Percentiles rank a stretch among this genome's conserved stretches.
Conservation (phyloP, 2,113 vertebrate species). For the Caloenas nicobarica region DNA sequence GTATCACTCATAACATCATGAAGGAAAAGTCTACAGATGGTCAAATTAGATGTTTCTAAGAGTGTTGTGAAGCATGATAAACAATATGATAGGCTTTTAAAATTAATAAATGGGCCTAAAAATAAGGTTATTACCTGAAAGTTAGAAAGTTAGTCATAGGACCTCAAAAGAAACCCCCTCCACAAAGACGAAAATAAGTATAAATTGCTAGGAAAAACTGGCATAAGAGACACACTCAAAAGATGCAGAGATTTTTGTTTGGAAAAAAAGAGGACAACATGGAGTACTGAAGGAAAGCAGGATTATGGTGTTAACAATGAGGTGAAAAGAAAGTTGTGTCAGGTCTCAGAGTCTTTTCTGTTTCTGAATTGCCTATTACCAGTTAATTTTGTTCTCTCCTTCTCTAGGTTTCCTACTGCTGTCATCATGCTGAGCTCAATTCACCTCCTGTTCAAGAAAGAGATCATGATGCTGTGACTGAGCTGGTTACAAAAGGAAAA, state of each 20-base stretch:
- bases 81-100: background rate
- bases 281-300: background rate
- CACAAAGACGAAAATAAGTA: background rate
- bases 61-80: background rate
- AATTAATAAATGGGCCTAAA: background rate
- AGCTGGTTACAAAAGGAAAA: constrained; percentile 14
- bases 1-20: background rate
- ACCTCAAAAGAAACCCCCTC: background rate
- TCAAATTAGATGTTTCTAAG: background rate
- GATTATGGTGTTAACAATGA: background rate
- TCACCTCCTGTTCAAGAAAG: background rate
- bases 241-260: background rate
- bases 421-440: background rate
- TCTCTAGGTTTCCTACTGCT: background rate
- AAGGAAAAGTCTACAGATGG: background rate
- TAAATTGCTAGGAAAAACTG: background rate
- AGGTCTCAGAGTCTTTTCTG: background rate
- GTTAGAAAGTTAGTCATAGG: background rate
- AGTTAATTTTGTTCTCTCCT: background rate
- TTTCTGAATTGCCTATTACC: background rate
- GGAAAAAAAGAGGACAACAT: background rate
- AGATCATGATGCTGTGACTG: background rate
- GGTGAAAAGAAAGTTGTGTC: background rate
- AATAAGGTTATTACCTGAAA: background rate
- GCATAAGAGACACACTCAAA: background rate